A percentile compares a stretch with the other conserved stretches of the same genome.
phyloP scores from a whole-genome alignment of 1,140 invertebrate genomes.

The Drosophila pseudoananassae region DNA sequence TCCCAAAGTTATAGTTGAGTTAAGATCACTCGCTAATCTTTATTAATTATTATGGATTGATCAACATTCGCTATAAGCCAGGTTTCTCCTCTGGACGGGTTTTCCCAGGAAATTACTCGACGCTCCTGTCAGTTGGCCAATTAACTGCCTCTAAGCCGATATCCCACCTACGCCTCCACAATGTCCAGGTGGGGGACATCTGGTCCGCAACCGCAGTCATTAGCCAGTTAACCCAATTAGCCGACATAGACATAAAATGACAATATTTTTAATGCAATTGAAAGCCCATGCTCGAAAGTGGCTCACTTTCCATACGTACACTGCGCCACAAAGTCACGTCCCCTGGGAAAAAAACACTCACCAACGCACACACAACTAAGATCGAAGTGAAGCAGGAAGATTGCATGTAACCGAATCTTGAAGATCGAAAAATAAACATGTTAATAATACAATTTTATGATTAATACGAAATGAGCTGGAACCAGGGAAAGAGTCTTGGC shows the following conservation, averaged over 20 bases:
- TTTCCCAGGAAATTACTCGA: constrained; percentile 9
- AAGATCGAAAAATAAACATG: constrained; percentile 81
- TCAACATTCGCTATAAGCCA: neutral
- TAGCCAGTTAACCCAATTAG: constrained; percentile 49
- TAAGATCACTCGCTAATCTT: neutral
- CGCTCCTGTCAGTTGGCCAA: constrained; percentile 7
- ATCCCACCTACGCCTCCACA: constrained; percentile 18
- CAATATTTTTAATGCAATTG: constrained; percentile 49
- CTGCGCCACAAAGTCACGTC: constrained; percentile 69
- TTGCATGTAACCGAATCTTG: constrained; percentile 77
- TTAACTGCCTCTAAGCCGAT: constrained; percentile 11
- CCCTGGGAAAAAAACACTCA: constrained; percentile 31
- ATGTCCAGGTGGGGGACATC: constrained; percentile 29
- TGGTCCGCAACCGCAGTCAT: constrained; percentile 2
- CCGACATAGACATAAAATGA: constrained; percentile 54
- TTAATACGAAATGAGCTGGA: constrained; percentile 76
- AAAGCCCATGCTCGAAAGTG: constrained; percentile 53
- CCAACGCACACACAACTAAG: constrained; percentile 7
- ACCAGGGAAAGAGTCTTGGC: constrained; percentile 9
- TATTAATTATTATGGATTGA: neutral
- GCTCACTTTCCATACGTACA: constrained; percentile 67
- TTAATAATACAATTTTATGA: constrained; percentile 82
- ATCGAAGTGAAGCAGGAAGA: constrained; percentile 46
- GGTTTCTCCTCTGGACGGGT: neutral
- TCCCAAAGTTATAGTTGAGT: too few species aligned